These are phyloP conservation scores for Strigamia transsilvanica DNA, from an alignment of 2,888 invertebrate species.

Conservation along the genomic window DNA sequence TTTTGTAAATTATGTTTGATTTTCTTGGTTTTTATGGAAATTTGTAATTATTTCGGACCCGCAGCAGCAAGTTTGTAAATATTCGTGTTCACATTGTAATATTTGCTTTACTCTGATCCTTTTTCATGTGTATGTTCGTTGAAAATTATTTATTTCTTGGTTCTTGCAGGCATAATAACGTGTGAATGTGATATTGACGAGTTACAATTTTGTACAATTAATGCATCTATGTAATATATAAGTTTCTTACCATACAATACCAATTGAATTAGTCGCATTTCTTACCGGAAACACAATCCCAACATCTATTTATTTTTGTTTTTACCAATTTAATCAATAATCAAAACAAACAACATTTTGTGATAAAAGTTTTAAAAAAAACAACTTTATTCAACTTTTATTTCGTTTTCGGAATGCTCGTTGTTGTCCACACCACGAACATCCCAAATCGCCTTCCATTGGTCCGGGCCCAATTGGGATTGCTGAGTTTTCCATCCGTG, in stretches of 20 bases:
- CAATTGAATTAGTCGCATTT: no score
- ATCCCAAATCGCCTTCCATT: conserved; percentile 44
- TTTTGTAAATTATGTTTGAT: neutral
- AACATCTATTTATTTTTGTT: neutral
- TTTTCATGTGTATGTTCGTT: conserved; percentile 34
- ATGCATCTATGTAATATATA: conserved; percentile 45
- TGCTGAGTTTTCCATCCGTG: conserved; percentile 20
- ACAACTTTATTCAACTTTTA: neutral
- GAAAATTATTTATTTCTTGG: conserved; percentile 37
- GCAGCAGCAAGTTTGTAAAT: conserved; percentile 25
- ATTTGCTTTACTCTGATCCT: conserved; percentile 11
- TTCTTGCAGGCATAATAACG: conserved; percentile 36
- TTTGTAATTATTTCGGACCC: neutral
- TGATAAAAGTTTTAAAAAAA: neutral
- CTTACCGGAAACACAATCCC: no score
- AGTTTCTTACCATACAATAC: conserved; percentile 11
- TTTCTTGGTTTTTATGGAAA: neutral
- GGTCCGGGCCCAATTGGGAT: neutral
- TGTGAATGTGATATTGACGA: conserved; percentile 43
- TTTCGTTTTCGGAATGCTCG: neutral
- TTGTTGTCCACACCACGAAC: neutral
- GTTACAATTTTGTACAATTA: conserved; percentile 43
- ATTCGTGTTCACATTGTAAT: conserved; percentile 21
- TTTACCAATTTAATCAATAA: neutral
- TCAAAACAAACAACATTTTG: neutral